phyloP scores from a whole-genome alignment of 2,113 vertebrate genomes.

The Argyrosomus japonicus region DNA sequence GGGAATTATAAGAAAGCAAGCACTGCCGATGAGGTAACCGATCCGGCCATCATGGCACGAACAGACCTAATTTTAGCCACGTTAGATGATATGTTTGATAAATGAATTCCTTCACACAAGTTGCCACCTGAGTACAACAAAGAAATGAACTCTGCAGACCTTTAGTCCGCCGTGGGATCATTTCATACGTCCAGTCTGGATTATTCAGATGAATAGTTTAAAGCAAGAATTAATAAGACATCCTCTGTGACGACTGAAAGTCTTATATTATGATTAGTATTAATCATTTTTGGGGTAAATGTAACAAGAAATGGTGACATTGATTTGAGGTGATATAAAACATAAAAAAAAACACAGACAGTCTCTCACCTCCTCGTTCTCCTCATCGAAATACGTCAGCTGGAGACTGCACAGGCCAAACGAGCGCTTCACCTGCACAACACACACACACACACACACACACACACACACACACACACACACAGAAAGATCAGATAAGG shows the following conservation, averaged over 20 bases:
- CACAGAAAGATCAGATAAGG: neutral
- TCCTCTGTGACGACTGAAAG: neutral
- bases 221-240: neutral
- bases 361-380: slow-evolving; percentile 84
- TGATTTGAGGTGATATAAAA: neutral
- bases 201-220: neutral
- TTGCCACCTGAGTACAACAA: neutral
- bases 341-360: neutral
- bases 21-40: neutral
- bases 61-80: neutral
- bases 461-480: slow-evolving; percentile 8
- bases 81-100: too few species aligned
- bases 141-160: neutral
- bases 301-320: neutral
- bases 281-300: neutral
- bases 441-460: slow-evolving; percentile 17
- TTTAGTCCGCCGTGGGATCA: neutral
- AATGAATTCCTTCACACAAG: neutral
- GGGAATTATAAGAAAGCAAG: neutral
- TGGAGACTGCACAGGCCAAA: slow-evolving; percentile 83
- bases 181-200: neutral
- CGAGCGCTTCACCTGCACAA: slow-evolving; percentile 80
- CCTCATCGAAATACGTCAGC: slow-evolving; percentile 84
- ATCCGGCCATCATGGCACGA: neutral
- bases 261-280: too few species aligned